Base-by-base conservation (phyloP, 2,888 invertebrate species). In the Onthophagus sagittarius region DNA sequence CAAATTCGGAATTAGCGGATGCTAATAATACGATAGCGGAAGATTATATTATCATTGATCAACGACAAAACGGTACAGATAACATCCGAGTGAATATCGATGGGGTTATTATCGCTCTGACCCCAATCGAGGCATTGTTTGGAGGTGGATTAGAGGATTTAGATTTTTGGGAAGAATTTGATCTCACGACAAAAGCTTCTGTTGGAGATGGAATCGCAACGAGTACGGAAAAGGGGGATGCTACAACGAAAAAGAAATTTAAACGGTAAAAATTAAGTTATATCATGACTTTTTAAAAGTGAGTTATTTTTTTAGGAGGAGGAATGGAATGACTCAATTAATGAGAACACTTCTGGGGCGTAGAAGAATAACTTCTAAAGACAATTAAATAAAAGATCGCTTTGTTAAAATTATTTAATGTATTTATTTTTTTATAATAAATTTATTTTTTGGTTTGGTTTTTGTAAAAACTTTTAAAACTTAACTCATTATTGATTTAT, bases 51-150 rank as follows among this genome's bases (percentile, higher is more conserved):
- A 53, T 53, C 7, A 53, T 9, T 53, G 39, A 53, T 84, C 93
- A 94, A 81, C 86, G 93, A 5, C 94, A 94, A 82, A 94, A 93
- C 81, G 94, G 94, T 0, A 87, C 90, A 0, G 93, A 93, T 79
- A 94, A 94, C 85, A 89, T 90, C 77, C 87, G 92, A 14, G 84
- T 94, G 7, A 90, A 89, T 81, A 87, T 94, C 70, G 90, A 91
- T 79, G 92, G 91, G 11, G 86, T 93, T n/a, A 88, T 91, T 11
- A 84, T 93, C 39, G 90, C 91, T 1, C 86, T 91, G 63, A 90
- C 91, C 0, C 91, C 92, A 0, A 88, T 89, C 0, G 91, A 91
- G 71, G 86, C 89, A 0, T 83, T 91, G 5, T 82, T 91, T 11
- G 85, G 89, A 15, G 23, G 23, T 23, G 23, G 23, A 3, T 89